Evolutionary conservation across 2,113 vertebrate species (phyloP).

Genomic region (Amphilophus citrinellus): DNA sequence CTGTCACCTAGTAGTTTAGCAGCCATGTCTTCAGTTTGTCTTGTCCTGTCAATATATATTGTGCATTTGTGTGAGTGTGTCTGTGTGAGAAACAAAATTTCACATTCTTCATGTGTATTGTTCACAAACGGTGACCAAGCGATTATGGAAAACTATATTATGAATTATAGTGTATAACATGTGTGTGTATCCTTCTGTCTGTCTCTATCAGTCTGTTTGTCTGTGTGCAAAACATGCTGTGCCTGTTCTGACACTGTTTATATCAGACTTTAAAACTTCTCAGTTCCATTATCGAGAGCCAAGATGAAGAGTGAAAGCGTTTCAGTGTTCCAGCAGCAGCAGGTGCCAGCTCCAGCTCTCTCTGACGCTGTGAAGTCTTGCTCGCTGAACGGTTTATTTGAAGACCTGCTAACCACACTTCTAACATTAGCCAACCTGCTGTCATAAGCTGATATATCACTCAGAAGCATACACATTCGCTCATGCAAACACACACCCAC

Average conservation of each 20-base stretch:
- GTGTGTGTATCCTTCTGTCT: not conserved
- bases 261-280: constrained; percentile 39
- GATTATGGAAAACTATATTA: not conserved
- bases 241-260: not conserved
- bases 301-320: constrained; percentile 38
- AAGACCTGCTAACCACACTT: constrained; percentile 67
- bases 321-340: constrained; percentile 27
- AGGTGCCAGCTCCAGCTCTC: constrained; percentile 48
- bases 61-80: not conserved
- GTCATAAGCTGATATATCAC: constrained; percentile 60
- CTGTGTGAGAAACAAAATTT: not conserved
- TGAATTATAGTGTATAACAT: not conserved
- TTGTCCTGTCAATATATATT: not conserved
- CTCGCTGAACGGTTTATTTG: constrained; percentile 61
- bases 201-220: not conserved
- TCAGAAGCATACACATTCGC: constrained; percentile 22
- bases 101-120: not conserved
- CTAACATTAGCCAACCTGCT: constrained; percentile 65
- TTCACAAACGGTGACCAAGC: not conserved
- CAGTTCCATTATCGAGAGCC: not conserved
- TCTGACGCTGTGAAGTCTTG: constrained; percentile 49
- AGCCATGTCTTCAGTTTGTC: not conserved
- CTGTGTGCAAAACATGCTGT: not conserved
- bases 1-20: constrained; percentile 29
- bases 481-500: constrained; percentile 28